These are phyloP conservation scores for Tipula vernalis DNA, from an alignment of 2,888 invertebrate genomes.

Conservation along the genomic window DNA sequence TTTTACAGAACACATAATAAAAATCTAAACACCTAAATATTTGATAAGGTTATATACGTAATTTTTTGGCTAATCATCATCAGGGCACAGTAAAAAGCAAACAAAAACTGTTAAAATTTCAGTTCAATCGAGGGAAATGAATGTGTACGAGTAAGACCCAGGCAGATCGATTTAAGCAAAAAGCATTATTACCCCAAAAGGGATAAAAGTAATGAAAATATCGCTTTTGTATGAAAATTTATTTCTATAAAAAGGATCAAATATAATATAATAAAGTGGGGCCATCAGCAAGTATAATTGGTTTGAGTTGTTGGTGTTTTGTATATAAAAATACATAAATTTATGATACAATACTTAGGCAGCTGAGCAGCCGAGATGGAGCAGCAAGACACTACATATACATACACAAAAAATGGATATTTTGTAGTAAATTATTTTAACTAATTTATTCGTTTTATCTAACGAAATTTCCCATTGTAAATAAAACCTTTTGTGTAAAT, in stretches of 20 bases:
- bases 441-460: not conserved
- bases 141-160: not conserved
- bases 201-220: not conserved
- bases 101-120: too few relatives aligned
- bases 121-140: too few relatives aligned
- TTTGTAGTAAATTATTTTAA: not conserved
- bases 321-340: not conserved
- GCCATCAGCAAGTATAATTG: not conserved
- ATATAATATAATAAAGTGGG: not conserved
- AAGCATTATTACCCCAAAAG: not conserved
- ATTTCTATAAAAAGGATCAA: not conserved
- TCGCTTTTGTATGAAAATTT: not conserved
- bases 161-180: not conserved
- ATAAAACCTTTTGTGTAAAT: not conserved
- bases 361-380: not conserved
- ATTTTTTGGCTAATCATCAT: too few relatives aligned
- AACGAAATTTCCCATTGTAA: not conserved
- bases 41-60: too few relatives aligned
- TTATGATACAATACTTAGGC: not conserved
- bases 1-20: too few relatives aligned
- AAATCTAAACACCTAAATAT: too few relatives aligned
- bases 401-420: not conserved
- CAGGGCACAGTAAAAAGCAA: too few relatives aligned
- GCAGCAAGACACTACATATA: too few relatives aligned
- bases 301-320: not conserved